Evolutionary conservation across 2,888 invertebrate genomes (phyloP).

Genomic region (Nebria brevicollis): DNA sequence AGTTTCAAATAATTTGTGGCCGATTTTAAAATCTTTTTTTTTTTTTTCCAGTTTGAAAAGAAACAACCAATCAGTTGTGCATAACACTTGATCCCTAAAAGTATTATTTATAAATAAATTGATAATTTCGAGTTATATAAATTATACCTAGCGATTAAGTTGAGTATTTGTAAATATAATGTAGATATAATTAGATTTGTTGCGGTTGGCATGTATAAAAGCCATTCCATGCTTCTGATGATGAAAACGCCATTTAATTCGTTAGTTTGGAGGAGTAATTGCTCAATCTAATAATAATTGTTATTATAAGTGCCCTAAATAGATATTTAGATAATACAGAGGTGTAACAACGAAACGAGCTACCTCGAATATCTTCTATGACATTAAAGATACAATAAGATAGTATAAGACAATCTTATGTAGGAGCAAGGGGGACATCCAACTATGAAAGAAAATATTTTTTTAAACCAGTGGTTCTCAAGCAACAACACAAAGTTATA

Average conservation of each 20-base stretch:
- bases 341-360: too few relatives aligned
- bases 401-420: too few relatives aligned
- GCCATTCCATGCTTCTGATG: conserved; percentile 51
- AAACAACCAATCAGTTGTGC: not conserved
- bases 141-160: conserved; percentile 48
- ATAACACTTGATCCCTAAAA: not conserved
- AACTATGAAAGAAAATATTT: too few relatives aligned
- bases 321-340: not conserved
- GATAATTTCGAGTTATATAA: not conserved
- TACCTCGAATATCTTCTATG: too few relatives aligned
- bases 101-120: not conserved
- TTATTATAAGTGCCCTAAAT: conserved; percentile 6
- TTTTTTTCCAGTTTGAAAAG: not conserved
- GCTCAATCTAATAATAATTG: conserved; percentile 53
- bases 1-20: not conserved
- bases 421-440: too few relatives aligned
- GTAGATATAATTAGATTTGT: conserved; percentile 54
- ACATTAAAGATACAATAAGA: too few relatives aligned
- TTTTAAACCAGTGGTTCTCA: too few relatives aligned
- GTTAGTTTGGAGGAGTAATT: conserved; percentile 54
- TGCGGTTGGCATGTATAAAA: conserved; percentile 50
- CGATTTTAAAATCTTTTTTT: not conserved
- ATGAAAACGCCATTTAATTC: conserved; percentile 47
- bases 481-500: too few relatives aligned
- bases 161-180: conserved; percentile 57